Base-by-base conservation (phyloP, 2,888 invertebrate genomes). In the Oeneis ivallda region DNA sequence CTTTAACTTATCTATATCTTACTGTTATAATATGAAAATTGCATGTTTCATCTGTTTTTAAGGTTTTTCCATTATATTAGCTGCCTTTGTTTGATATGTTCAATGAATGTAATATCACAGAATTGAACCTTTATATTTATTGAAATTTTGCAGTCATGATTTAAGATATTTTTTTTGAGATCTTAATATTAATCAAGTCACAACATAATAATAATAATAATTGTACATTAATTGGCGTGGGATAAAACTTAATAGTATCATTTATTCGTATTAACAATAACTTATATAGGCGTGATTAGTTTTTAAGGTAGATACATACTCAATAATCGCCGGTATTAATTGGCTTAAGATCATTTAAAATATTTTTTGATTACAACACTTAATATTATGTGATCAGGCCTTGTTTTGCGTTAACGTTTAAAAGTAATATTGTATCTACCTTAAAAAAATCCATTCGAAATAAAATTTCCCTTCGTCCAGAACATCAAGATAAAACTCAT, bases 31-130 rank as follows among this genome's bases (percentile, higher is more conserved):
- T n/a, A 26, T 41, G 41, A 15, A 10, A 32, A 34, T 47, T 47
- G 15, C 32, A 47, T 34, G 1, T 47, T 17, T 47, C 34, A 32
- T n/a, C 2, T 50, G 19, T 39, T 34, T 15, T n/a, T 26, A 15
- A 7, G 10, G 9, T 6, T 39, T 39, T 39, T 39, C 1, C 17
- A n/a, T 11, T 39, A 37, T 11, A 34, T 26, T 10, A 70, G 62
- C 66, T 65, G 68, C 70, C 70, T 54, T 66, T 59, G 66, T 54
- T 66, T 59, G 66, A 62, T 64, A 69, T 62, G 64, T 64, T 65
- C 52, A 54, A 68, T 52, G 59, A 50, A 47, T 39, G 54, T 19
- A 59, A 56, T 68, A 70, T 67, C 67, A 67, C 67, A 65, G 69
- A 62, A 59, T 65, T 67, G 39, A 67, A 62, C 62, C 49, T 62